Conservation (phyloP, 2,888 invertebrate species). For the Galeruca laticollis region DNA sequence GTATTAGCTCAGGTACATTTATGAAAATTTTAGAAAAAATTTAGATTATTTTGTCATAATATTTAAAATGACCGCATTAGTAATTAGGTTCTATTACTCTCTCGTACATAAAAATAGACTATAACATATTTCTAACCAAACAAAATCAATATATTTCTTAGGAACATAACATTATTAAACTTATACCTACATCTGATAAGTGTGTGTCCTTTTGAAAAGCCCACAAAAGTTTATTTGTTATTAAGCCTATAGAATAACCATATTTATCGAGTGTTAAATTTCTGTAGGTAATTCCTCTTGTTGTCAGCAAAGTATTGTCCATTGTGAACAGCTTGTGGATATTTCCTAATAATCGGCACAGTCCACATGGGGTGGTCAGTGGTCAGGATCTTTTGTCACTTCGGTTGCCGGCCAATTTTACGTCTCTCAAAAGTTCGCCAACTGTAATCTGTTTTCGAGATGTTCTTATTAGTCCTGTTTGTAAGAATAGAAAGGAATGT, state of each 20-base stretch:
- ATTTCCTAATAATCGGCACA: conserved; percentile 46
- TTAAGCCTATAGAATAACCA: conserved; percentile 36
- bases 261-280: conserved; percentile 48
- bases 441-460: conserved; percentile 2
- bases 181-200: conserved; percentile 7
- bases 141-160: background rate
- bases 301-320: conserved; percentile 41
- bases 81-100: no score
- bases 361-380: conserved; percentile 46
- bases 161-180: conserved; percentile 5
- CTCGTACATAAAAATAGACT: no score
- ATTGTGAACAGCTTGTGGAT: conserved; percentile 47
- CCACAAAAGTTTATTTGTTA: conserved; percentile 10
- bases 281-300: conserved; percentile 46
- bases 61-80: no score
- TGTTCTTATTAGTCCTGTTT: background rate
- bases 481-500: background rate
- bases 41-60: background rate
- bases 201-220: background rate
- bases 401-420: conserved; percentile 10
- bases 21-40: no score
- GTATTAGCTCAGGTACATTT: no score
- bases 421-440: conserved; percentile 5
- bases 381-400: conserved; percentile 27
- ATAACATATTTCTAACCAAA: background rate